A percentile compares a stretch with the other conserved stretches of the same genome.
These are phyloP conservation scores for Pipistrellus nathusii DNA, from an alignment of 2,797 vertebrate species.

Conservation along the genomic window DNA sequence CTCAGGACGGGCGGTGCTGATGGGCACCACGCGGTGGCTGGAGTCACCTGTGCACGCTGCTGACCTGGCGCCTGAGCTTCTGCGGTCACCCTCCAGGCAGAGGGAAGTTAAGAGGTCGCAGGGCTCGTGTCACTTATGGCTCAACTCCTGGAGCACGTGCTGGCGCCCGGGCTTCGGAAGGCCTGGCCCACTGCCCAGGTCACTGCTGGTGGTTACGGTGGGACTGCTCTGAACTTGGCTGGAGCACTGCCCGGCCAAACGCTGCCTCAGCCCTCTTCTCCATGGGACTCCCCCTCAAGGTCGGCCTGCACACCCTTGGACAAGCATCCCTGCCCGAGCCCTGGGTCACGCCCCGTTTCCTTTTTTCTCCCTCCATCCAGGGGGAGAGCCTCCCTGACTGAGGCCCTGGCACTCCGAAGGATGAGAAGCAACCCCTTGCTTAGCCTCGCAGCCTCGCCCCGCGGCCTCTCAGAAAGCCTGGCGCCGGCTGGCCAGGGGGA, in stretches of 20 bases:
- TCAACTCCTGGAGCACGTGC: neutral
- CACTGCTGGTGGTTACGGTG: neutral
- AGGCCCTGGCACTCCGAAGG: neutral
- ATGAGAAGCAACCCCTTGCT: neutral
- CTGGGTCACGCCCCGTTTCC: neutral
- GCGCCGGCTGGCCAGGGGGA: fast-evolving
- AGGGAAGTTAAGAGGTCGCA: no score
- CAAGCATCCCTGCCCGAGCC: neutral
- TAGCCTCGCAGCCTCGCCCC: neutral
- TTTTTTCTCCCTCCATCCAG: neutral
- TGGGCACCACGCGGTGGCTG: neutral
- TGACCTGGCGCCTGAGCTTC: neutral
- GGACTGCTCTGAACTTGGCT: neutral
- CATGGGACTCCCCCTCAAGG: neutral
- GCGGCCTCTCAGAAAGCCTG: neutral
- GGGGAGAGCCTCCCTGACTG: neutral
- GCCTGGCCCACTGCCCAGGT: no score
- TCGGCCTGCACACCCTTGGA: fast-evolving
- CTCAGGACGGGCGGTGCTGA: neutral
- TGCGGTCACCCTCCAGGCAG: neutral
- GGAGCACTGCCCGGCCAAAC: neutral
- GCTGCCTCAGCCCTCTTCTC: neutral
- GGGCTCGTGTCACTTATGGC: neutral
- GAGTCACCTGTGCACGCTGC: neutral
- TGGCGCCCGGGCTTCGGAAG: neutral